Conservation (phyloP, 2,888 invertebrate species). For the Nymphalis c-album region DNA sequence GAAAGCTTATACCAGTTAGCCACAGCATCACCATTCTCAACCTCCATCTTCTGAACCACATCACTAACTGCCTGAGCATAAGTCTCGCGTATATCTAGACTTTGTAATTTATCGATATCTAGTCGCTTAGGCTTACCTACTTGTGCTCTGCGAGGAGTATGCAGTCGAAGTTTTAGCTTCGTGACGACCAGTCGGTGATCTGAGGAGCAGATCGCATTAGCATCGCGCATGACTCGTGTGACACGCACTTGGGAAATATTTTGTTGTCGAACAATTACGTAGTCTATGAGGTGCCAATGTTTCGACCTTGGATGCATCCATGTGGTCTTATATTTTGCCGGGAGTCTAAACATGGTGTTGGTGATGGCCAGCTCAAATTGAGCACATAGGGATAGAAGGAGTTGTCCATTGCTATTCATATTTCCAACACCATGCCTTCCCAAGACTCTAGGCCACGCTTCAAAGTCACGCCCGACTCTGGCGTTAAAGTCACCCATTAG, state of each 20-base stretch:
- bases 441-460: slow-evolving; percentile 32
- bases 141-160: slow-evolving; percentile 21
- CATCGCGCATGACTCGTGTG: slow-evolving; percentile 43
- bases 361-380: slow-evolving; percentile 37
- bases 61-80: slow-evolving; percentile 11
- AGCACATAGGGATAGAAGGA: slow-evolving; percentile 40
- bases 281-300: slow-evolving; percentile 42
- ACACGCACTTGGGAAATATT: slow-evolving; percentile 38
- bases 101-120: slow-evolving; percentile 6
- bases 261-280: slow-evolving; percentile 34
- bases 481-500: slow-evolving; percentile 12
- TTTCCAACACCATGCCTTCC: slow-evolving; percentile 43
- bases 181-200: slow-evolving; percentile 39
- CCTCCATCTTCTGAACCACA: background rate
- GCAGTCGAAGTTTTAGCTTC: slow-evolving; percentile 28
- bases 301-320: slow-evolving; percentile 46
- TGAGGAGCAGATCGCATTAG: slow-evolving; percentile 27
- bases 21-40: slow-evolving; percentile 12
- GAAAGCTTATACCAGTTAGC: slow-evolving; percentile 17
- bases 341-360: slow-evolving; percentile 42
- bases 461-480: slow-evolving; percentile 24
- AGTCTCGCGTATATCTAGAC: slow-evolving; percentile 5
- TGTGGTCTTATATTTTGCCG: slow-evolving; percentile 41
- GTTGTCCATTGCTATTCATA: slow-evolving; percentile 42
- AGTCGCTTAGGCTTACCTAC: slow-evolving; percentile 2